Conservation (phyloP, 2,888 invertebrate genomes). For the Bimastos eiseni region DNA sequence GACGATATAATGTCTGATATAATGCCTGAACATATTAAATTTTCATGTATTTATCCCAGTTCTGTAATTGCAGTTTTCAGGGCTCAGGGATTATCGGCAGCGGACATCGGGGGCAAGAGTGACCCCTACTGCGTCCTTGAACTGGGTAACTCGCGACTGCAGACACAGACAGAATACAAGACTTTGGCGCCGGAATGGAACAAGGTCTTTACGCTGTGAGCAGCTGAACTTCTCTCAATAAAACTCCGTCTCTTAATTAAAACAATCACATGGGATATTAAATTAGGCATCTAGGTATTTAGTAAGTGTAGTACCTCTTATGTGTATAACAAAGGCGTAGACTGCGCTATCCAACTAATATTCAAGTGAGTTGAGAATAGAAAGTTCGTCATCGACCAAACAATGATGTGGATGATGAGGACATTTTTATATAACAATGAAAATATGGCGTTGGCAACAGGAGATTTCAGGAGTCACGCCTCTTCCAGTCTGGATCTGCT, state of each 20-base stretch:
- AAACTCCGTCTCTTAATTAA: background rate
- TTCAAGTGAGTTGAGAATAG: background rate
- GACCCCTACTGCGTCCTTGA: conserved; percentile 98
- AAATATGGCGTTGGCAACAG: background rate
- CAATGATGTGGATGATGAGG: background rate
- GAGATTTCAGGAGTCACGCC: background rate
- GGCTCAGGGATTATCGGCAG: conserved; percentile 83
- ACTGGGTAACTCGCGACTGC: conserved; percentile 87
- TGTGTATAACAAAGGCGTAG: background rate
- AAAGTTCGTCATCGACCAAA: background rate
- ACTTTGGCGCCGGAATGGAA: conserved; percentile 95
- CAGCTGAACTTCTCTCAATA: conserved; percentile 58
- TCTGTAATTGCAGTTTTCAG: conserved; percentile 70
- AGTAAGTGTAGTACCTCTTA: background rate
- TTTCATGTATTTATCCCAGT: background rate
- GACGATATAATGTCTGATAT: background rate
- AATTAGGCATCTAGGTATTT: background rate
- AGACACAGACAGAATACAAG: conserved; percentile 98
- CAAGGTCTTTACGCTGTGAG: conserved; percentile 96
- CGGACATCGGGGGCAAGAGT: conserved; percentile 94
- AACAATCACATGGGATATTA: background rate
- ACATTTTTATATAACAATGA: background rate
- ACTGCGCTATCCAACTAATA: background rate
- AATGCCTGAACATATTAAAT: background rate
- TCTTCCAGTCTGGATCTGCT: background rate